Evolutionary conservation across 2,888 invertebrate genomes (phyloP), one percentile per base, ranked within the genome.

Genomic region (Napeogenes inachia): DNA sequence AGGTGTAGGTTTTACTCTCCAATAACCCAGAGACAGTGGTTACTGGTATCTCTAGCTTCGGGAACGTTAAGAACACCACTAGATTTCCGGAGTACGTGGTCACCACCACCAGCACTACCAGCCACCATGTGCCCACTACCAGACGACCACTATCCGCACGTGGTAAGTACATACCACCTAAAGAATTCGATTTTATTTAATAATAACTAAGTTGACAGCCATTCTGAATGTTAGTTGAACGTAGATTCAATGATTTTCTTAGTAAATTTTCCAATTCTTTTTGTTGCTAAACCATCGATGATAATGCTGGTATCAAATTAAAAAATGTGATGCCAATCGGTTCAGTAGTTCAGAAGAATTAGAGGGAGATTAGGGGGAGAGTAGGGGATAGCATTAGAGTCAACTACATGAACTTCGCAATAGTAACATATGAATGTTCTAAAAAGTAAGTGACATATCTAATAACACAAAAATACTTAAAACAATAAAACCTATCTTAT

Each of bases 31-130:
- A 87, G 0, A 96, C 81, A 0, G 93, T 93, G 3, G 94, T 92
- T 35, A 96, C 93, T 0, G 95, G 93, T 45, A 92, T 88, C 79
- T 95, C 94, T 75, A 94, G 94, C 80, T 95, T 95, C 0, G 98
- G 98, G 77, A 98, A 97, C 0, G 98, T 98, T 53, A 98, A 92
- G 81, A 97, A 97, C 0, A 98, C 97, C 0, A 98, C 97, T 70
- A 98, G 91, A 84, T 97, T 97, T 2, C 98, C 98, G 60, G 97
- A 97, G 80, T 98, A 98, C 0, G 97, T 97, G 21, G 97, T 97
- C 0, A 97, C 95, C 30, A 97, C 92, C 0, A 98, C 95, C 66
- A 97, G 91, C 0, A 97, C 97, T 1, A 96, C 96, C 56, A 98
- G 82, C 98, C 98, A 98, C 98, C 98, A 98, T 1, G 96, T 94